phyloP scores from a whole-genome alignment of 2,113 vertebrate genomes.

The Murina feae region DNA sequence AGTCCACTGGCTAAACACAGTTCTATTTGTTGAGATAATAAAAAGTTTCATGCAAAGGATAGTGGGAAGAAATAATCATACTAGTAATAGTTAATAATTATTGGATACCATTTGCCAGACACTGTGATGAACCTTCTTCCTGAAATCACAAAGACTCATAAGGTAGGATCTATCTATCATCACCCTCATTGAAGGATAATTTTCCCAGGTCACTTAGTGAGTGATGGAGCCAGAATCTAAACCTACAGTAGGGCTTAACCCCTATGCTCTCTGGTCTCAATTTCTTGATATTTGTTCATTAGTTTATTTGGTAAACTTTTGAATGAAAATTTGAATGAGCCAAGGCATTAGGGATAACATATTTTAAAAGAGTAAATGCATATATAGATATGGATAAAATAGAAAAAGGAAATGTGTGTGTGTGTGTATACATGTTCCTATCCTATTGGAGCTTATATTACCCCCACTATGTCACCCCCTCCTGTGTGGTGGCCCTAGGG shows the following conservation, averaged over 20 bases:
- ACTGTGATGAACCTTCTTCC: background rate
- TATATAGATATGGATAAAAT: background rate
- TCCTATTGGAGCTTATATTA: background rate
- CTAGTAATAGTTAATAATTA: background rate
- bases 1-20: background rate
- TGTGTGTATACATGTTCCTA: background rate
- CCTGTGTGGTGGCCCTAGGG: background rate
- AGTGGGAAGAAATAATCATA: background rate
- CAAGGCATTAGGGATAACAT: background rate
- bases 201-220: background rate
- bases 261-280: background rate
- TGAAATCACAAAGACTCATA: background rate
- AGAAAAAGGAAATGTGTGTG: background rate
- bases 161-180: background rate
- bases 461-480: too few species aligned
- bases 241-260: background rate
- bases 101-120: background rate
- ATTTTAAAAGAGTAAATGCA: background rate
- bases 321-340: background rate
- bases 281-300: background rate
- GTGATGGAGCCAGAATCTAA: background rate
- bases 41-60: background rate
- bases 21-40: background rate
- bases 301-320: background rate
- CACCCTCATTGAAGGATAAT: too few species aligned